Base-by-base conservation (phyloP, 2,888 invertebrate genomes). In the Trilocha varians region DNA sequence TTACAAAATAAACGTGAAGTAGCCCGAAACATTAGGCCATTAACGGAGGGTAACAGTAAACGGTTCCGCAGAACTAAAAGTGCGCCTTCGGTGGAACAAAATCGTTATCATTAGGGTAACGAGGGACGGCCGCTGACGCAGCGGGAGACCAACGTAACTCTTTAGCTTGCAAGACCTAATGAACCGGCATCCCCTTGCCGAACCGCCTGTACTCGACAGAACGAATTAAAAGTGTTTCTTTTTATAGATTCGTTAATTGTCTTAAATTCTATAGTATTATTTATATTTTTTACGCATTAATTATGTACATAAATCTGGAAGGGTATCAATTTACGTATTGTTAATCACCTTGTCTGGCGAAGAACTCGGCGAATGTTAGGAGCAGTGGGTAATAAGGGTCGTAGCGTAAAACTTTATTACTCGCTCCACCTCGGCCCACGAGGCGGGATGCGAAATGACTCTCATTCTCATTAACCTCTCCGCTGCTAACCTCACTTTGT, bases 21-120 rank as follows among this genome's bases (percentile, higher is more conserved):
- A 68, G 65, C 61, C 64, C 64, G 55, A 67, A 71, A 68, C 70
- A 75, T 76, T 71, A 70, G 70, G 65, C 70, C 76, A 80, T 80
- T 80, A 79, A 71, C 62, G 64, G 66, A 64, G 72, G 67, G 73
- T 65, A 76, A 74, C 70, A 77, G 74, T 73, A 77, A 76, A 78
- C 75, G 75, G 69, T 63, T 69, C 65, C 58, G 60, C 65, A 61
- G 63, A 76, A 78, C 77, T 75, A 75, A 79, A 78, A 79, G 72
- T 77, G 68, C 71, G 73, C 73, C 70, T 67, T 65, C 69, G 65
- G 64, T 63, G 66, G 68, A 73, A 73, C 70, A 68, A 78, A 82
- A 82, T 82, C 75, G 78, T 70, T 78, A 72, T 80, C 82, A 80
- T 84, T 84, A 84, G 77, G 70, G 74, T 82, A 82, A 82, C 82